phyloP scores from a whole-genome alignment of 2,888 invertebrate genomes.

The Agrotis segetum region DNA sequence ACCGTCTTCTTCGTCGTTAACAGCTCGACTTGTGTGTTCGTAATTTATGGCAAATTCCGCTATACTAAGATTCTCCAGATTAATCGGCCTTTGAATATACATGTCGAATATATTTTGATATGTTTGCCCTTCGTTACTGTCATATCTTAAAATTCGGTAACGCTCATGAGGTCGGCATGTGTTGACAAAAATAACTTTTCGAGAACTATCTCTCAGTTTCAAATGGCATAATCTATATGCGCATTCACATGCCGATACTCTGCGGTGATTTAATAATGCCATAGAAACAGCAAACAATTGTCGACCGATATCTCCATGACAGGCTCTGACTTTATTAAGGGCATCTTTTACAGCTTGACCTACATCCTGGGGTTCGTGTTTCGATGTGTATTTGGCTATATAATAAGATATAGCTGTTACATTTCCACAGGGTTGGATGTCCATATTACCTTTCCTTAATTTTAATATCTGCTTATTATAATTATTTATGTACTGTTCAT shows the following conservation, averaged over 20 bases:
- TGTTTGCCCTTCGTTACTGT: constrained; percentile 2
- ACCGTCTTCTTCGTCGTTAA: constrained; percentile 2
- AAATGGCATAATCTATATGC: neutral
- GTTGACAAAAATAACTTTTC: neutral
- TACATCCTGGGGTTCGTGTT: neutral
- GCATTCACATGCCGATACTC: neutral
- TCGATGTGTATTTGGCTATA: neutral
- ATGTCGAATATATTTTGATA: constrained; percentile 14
- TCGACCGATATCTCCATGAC: neutral
- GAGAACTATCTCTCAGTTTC: neutral
- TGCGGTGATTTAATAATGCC: neutral
- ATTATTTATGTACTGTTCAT: neutral
- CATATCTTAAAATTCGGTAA: neutral
- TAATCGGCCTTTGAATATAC: constrained; percentile 13
- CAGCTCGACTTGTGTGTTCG: neutral
- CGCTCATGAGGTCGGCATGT: neutral
- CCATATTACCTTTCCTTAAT: neutral
- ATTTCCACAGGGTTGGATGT: neutral
- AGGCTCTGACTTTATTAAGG: neutral
- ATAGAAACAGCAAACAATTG: neutral
- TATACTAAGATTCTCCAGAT: neutral
- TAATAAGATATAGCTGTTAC: neutral
- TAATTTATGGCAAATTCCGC: constrained; percentile 4
- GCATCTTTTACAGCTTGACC: neutral
- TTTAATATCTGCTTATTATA: neutral